These are phyloP conservation scores for Chrysochloris asiatica DNA, from an alignment of 2,113 vertebrate species.

Conservation along the genomic window DNA sequence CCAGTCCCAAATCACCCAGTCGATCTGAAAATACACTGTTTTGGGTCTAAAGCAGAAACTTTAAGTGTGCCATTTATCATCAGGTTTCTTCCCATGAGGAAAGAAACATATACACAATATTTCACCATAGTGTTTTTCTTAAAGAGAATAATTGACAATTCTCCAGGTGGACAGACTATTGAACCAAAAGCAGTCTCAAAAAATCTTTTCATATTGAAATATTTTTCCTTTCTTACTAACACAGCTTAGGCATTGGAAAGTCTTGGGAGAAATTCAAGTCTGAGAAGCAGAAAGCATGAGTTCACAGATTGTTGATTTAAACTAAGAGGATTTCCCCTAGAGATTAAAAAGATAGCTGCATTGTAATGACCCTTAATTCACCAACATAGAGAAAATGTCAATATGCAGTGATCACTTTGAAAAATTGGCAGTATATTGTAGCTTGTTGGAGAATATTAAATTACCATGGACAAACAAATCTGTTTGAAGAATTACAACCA, in stretches of 20 bases:
- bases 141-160: neutral
- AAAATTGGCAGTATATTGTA: neutral
- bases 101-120: neutral
- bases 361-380: neutral
- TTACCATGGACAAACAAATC: too few relatives aligned
- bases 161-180: neutral
- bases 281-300: neutral
- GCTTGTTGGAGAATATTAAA: too few relatives aligned
- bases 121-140: neutral
- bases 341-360: neutral
- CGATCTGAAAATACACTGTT: neutral
- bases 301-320: slow-evolving; percentile 11
- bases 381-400: slow-evolving; percentile 19
- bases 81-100: neutral
- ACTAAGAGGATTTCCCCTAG: slow-evolving; percentile 27
- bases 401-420: neutral
- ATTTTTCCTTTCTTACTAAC: neutral
- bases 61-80: neutral
- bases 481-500: too few relatives aligned
- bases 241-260: neutral
- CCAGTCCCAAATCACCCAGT: neutral
- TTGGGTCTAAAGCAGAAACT: neutral
- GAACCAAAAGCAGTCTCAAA: neutral
- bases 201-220: slow-evolving; percentile 16
- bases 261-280: neutral